Evolutionary conservation across 2,888 invertebrate genomes (phyloP).

Genomic region (Polietes domitor): DNA sequence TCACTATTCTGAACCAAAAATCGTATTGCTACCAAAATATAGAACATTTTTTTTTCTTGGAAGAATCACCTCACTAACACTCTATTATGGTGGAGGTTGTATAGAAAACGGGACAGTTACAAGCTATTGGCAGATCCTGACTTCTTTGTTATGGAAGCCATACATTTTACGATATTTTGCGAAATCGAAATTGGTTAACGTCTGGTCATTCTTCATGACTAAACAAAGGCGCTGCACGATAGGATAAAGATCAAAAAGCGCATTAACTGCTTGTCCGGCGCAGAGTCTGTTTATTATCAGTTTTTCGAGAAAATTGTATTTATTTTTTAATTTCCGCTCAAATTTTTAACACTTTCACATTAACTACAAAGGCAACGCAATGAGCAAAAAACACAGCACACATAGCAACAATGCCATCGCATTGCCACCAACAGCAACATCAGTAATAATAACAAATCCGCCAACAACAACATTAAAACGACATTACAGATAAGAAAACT

Average conservation of each 20-base stretch:
- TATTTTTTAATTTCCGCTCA: constrained; percentile 70
- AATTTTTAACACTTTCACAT: constrained; percentile 72
- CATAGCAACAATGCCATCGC: background rate
- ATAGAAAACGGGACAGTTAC: too few relatives aligned
- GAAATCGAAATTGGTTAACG: constrained; percentile 18
- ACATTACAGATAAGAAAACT: constrained; percentile 65
- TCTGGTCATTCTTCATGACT: constrained; percentile 13
- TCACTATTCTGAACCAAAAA: too few relatives aligned
- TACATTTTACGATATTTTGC: constrained; percentile 5
- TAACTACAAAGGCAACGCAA: constrained; percentile 43
- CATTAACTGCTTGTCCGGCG: constrained; percentile 13
- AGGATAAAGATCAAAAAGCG: background rate
- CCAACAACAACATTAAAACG: constrained; percentile 59
- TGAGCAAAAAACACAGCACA: constrained; percentile 29
- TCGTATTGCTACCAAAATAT: too few relatives aligned
- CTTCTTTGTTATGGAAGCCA: background rate
- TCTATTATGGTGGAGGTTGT: too few relatives aligned
- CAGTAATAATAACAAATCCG: constrained; percentile 62
- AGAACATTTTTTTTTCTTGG: too few relatives aligned
- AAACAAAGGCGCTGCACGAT: background rate
- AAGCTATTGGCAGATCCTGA: too few relatives aligned
- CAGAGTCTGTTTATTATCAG: background rate
- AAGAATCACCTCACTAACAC: too few relatives aligned
- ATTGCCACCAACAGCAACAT: constrained; percentile 25
- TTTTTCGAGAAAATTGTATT: constrained; percentile 61